These are phyloP conservation scores for Valencia hispanica DNA, from an alignment of 2,797 vertebrate genomes.

Conservation along the genomic window DNA sequence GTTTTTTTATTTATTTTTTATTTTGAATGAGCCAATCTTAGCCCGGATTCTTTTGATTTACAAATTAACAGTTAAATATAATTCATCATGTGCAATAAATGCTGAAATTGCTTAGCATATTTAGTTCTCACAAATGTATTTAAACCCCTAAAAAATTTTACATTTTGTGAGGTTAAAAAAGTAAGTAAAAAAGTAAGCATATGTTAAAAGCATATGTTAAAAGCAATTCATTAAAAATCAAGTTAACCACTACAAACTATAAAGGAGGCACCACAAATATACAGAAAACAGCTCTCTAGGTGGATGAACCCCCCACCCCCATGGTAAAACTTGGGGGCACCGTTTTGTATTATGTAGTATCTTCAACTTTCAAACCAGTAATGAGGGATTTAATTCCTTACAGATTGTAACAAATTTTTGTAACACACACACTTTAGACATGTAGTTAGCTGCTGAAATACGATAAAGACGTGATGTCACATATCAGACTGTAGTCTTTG, in stretches of 20 bases:
- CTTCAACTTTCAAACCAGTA: background rate
- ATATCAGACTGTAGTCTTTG: background rate
- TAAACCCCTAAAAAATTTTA: background rate
- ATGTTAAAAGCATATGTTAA: background rate
- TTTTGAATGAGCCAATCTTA: background rate
- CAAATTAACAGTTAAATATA: background rate
- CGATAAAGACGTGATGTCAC: slow-evolving; percentile 7
- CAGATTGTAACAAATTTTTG: background rate
- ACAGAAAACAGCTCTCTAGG: too few relatives aligned
- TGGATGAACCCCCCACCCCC: background rate
- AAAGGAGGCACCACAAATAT: too few relatives aligned
- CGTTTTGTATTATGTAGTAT: background rate
- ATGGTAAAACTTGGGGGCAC: background rate
- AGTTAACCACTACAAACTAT: background rate
- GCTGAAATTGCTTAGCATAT: too few relatives aligned
- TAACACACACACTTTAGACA: background rate
- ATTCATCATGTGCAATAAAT: background rate
- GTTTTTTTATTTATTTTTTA: background rate
- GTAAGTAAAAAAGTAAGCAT: background rate
- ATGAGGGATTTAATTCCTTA: background rate
- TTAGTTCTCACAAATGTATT: background rate
- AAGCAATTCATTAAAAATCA: background rate
- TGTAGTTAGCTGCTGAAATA: background rate
- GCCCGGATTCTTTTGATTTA: background rate
- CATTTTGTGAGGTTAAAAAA: background rate